phyloP scores from a whole-genome alignment of 2,113 vertebrate genomes.

The Sturnus vulgaris region DNA sequence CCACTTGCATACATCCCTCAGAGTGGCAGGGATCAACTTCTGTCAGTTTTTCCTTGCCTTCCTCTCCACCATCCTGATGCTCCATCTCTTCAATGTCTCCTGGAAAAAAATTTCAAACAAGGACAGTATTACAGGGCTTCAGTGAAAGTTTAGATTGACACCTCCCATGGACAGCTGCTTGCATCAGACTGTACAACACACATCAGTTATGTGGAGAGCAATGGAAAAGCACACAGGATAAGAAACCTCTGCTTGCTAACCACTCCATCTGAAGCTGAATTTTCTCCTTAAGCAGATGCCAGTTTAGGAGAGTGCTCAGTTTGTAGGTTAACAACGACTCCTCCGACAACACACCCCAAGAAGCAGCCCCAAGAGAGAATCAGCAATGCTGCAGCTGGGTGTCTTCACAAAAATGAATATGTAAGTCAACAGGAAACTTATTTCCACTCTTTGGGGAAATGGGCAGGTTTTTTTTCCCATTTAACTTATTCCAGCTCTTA shows the following conservation, averaged over 20 bases:
- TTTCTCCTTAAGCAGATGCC: background rate
- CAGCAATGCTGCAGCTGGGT: background rate
- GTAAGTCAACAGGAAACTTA: background rate
- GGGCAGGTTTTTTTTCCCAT: background rate
- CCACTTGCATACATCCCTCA: conserved; percentile 77
- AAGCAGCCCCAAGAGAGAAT: background rate
- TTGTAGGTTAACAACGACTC: background rate
- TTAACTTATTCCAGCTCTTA: background rate
- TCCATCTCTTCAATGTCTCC: conserved; percentile 94
- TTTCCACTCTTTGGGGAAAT: background rate
- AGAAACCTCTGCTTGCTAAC: background rate
- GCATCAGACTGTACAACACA: background rate
- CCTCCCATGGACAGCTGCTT: background rate
- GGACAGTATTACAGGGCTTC: background rate
- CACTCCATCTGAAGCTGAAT: background rate
- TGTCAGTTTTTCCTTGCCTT: conserved; percentile 70
- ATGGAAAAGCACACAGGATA: background rate
- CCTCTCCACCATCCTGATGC: conserved; percentile 79
- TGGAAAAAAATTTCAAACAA: conserved; percentile 35
- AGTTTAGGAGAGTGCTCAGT: background rate
- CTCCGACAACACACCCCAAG: background rate
- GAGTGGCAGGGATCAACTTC: conserved; percentile 78
- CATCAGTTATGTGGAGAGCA: background rate
- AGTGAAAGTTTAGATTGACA: background rate
- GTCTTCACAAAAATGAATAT: background rate